Conservation (phyloP, 2,113 vertebrate genomes). For the Dunckerocampus dactyliophorus region DNA sequence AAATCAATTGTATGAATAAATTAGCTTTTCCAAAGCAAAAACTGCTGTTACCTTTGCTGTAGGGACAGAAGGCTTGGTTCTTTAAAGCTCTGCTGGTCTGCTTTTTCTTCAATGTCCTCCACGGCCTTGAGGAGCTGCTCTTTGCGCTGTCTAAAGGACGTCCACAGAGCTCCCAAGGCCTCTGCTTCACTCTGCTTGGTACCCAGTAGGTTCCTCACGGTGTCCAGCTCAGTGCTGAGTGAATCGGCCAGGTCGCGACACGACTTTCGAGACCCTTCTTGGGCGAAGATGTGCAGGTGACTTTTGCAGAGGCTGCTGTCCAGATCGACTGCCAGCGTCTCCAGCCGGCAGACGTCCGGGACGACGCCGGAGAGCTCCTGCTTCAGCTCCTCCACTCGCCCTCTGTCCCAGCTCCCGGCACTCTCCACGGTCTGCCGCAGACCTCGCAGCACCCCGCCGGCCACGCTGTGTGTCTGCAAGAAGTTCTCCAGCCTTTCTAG, state of each 20-base stretch:
- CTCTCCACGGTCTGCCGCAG: conserved; percentile 83
- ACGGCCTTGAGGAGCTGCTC: conserved; percentile 85
- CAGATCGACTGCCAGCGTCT: conserved; percentile 78
- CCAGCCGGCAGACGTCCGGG: conserved; percentile 76
- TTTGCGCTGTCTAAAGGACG: conserved; percentile 80
- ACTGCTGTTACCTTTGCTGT: conserved; percentile 82
- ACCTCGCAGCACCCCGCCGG: conserved; percentile 66
- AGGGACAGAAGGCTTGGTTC: conserved; percentile 81
- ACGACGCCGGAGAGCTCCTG: conserved; percentile 74
- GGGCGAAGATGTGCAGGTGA: conserved; percentile 79
- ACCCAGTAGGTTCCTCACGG: conserved; percentile 84
- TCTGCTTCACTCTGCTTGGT: conserved; percentile 92
- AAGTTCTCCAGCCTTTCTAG: conserved; percentile 77
- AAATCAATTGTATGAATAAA: not conserved
- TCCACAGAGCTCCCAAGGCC: conserved; percentile 78
- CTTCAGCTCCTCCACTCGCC: conserved; percentile 79
- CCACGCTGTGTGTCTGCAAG: conserved; percentile 70
- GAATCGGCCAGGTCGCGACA: conserved; percentile 81
- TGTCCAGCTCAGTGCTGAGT: conserved; percentile 80
- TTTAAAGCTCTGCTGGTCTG: conserved; percentile 80
- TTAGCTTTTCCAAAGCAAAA: not conserved
- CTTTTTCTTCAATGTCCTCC: conserved; percentile 89
- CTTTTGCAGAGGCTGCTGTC: conserved; percentile 85
- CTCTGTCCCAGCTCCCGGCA: conserved; percentile 80
- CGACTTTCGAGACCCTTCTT: conserved; percentile 77